Base-by-base conservation (phyloP, 2,888 invertebrate genomes). In the Cantharis rufa region DNA sequence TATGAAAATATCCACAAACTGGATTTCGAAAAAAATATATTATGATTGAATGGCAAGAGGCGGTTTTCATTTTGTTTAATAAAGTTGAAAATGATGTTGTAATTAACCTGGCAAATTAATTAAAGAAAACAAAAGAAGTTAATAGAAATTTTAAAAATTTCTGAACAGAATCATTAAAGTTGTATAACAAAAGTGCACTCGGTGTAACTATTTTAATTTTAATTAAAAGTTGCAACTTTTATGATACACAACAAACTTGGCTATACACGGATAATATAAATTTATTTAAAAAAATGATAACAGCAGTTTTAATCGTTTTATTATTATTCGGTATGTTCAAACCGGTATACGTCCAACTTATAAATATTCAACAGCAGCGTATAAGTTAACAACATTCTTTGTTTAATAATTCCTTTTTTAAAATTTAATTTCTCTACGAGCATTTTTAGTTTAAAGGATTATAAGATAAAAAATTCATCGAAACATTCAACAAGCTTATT, bases 401-500 rank as follows among this genome's bases (percentile, higher is more conserved):
- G 64, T 66, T 66, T 21, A 66, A 48, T 48, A 48, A n/a, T 48
- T 48, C 48, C 48, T 48, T 48, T 48, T 48, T 66, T 66, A 66
- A 66, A 66, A 66, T n/a, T 21, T n/a, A 66, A 66, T 66, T 66
- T 48, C 9, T 48, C 48, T 48, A n/a, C 48, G 48, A 48, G 48
- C n/a, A 24, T 66, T 66, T 66, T 21, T 18, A 66, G 24, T 66
- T 66, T 66, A 66, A n/a, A 24, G 21, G 64, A 66, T 66, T 66
- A 66, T 66, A 13, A 28, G 15, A 16, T 70, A 61, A 61, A 70
- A 70, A 61, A 70, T 70, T 62, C 15, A 32, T 70, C 61, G 15
- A 66, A 69, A 72, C 71, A 71, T 76, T 77, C 79, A 79, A 79
- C 79, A 79, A 79, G 79, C 76, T 62, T 62, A 69, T 78, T 77